Evolutionary conservation across 1,140 invertebrate species (phyloP), one percentile per base, ranked within the genome.

Genomic region (Drosophila nigrodunni): DNA sequence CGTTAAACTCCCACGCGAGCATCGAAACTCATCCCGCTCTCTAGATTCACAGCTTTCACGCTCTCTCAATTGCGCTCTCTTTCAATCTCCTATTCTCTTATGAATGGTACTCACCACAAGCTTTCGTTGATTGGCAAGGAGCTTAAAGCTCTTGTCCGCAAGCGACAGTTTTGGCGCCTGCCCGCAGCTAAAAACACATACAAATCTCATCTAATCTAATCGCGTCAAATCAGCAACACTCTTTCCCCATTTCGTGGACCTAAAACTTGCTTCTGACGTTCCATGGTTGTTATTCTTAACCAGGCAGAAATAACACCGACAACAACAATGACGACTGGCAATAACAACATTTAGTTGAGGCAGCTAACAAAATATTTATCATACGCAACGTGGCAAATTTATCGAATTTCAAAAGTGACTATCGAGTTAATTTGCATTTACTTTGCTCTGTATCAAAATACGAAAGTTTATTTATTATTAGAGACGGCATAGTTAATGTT

Each of bases 191-290:
- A 30, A 47, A 59, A 58, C 44, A 68, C 65, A 66, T 30, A 71
- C 58, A 85, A 86, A 85, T 83, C 78, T 77, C 74, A 77, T 86
- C 77, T 74, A 80, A 80, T 81, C 74, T 85, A 85, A 86, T 86
- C 74, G 82, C 78, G 65, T 85, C 60, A 78, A 85, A 85, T 85
- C 81, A 80, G 57, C 69, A 52, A 60, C 64, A 47, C 66, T 71
- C 71, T 66, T 52, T 35, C 74, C 70, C 50, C 21, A 18, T 13
- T 15, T 37, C 15, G 18, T 8, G 5, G 10, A 10, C 15, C 43
- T 21, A 21, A 13, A 13, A 8, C 7, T 52, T 43, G 10, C 18
- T 13, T 8, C 30, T 13, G 2, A 15, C 61, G 52, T 30, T 39
- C 30, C 47, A 47, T 50, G 34, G 30, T 58, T 78, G 77, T 58